phyloP scores from a whole-genome alignment of 2,888 invertebrate genomes.

The Trichogramma dendrolimi region DNA sequence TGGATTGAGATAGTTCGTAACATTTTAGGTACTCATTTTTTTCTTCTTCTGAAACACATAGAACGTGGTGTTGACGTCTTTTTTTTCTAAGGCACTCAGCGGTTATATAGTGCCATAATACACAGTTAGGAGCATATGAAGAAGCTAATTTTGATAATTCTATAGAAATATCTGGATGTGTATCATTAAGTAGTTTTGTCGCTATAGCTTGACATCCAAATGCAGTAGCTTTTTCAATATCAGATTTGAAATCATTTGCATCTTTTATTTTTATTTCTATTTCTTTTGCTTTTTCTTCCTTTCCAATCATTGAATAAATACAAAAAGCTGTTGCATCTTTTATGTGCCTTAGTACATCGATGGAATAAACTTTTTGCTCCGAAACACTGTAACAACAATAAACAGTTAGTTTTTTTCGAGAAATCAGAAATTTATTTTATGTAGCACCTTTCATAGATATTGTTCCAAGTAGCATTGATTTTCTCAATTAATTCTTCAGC shows the following conservation, averaged over 20 bases:
- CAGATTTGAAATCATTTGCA: neutral
- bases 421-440: no score
- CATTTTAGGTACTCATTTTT: neutral
- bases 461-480: neutral
- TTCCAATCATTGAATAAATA: neutral
- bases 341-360: neutral
- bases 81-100: no score
- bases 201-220: no score
- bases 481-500: neutral
- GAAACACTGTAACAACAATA: neutral
- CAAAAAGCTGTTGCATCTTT: neutral
- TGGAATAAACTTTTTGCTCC: neutral
- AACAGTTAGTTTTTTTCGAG: neutral
- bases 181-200: no score
- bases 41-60: no score
- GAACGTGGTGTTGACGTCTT: no score
- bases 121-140: no score
- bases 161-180: no score
- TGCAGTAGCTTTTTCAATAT: neutral
- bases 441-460: neutral
- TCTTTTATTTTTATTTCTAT: neutral
- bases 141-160: no score
- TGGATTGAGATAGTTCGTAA: neutral
- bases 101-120: no score
- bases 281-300: neutral